phyloP scores from a whole-genome alignment of 2,113 vertebrate genomes.

The Myiagra hebetior region DNA sequence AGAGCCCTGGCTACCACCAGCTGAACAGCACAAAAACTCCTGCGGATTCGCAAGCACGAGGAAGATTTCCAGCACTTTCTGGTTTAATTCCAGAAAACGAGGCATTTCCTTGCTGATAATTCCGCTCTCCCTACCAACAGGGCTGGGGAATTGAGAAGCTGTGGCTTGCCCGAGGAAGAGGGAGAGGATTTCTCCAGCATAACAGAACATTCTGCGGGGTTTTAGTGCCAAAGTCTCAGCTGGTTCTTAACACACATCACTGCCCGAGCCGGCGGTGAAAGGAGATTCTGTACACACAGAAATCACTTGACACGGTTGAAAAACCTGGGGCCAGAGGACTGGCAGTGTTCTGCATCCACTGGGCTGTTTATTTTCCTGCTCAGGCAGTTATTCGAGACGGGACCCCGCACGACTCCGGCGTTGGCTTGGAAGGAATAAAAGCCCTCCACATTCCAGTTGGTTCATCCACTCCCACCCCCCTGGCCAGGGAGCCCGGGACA shows the following conservation, averaged over 20 bases:
- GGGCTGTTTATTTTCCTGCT: background rate
- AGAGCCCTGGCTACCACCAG: background rate
- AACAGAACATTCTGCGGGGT: background rate
- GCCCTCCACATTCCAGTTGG: background rate
- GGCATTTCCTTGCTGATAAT: background rate
- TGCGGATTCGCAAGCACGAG: background rate
- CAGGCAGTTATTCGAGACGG: background rate
- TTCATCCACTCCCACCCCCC: background rate
- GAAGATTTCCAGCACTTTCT: background rate
- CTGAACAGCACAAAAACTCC: background rate
- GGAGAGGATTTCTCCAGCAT: background rate
- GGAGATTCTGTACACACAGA: background rate
- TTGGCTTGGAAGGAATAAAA: background rate
- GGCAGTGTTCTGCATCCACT: background rate
- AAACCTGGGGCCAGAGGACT: background rate
- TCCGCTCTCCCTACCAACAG: background rate
- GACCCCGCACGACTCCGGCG: fast-evolving
- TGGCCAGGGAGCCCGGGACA: background rate
- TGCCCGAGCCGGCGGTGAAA: background rate
- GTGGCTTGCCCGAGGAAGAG: background rate
- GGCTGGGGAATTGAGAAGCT: background rate
- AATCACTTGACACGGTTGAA: background rate
- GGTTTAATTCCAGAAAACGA: background rate
- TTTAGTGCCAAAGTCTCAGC: background rate
- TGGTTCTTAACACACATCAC: background rate